Conservation (phyloP, 2,797 vertebrate species). For the Notoglanidium macrostoma region DNA sequence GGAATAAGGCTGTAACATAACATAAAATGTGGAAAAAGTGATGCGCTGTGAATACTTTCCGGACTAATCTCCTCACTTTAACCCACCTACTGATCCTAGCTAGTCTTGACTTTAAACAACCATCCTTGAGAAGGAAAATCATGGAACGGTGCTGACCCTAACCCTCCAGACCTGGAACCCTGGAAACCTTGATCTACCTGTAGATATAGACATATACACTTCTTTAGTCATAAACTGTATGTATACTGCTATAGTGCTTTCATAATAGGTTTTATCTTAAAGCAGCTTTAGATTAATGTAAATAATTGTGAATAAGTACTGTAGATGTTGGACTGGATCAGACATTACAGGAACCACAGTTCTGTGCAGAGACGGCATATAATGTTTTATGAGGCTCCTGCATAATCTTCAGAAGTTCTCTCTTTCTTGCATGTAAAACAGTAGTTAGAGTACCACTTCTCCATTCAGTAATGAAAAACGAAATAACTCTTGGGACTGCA, state of each 20-base stretch:
- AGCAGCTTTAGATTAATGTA: not conserved
- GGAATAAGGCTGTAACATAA: too few species aligned
- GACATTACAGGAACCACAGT: not conserved
- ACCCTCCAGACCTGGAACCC: not conserved
- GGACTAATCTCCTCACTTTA: not conserved
- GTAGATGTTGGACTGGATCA: not conserved
- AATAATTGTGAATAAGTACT: not conserved
- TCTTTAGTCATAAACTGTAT: not conserved
- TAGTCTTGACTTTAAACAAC: not conserved
- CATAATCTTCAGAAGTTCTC: not conserved
- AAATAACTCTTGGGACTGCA: conserved; percentile 17
- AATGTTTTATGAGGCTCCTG: not conserved
- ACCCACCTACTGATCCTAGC: not conserved
- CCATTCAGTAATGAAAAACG: conserved; percentile 10
- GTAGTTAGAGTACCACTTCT: not conserved
- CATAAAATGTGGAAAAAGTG: too few species aligned
- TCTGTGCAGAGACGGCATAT: not conserved
- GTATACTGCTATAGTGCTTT: not conserved
- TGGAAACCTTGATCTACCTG: not conserved
- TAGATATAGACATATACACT: not conserved
- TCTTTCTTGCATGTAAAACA: not conserved
- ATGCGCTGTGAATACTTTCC: too few species aligned
- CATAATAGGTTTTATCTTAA: not conserved
- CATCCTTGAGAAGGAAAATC: not conserved
- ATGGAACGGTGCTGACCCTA: not conserved